Evolutionary conservation across 2,888 invertebrate genomes (phyloP), one percentile per base, ranked within the genome.

Genomic region (Eulithis prunata): DNA sequence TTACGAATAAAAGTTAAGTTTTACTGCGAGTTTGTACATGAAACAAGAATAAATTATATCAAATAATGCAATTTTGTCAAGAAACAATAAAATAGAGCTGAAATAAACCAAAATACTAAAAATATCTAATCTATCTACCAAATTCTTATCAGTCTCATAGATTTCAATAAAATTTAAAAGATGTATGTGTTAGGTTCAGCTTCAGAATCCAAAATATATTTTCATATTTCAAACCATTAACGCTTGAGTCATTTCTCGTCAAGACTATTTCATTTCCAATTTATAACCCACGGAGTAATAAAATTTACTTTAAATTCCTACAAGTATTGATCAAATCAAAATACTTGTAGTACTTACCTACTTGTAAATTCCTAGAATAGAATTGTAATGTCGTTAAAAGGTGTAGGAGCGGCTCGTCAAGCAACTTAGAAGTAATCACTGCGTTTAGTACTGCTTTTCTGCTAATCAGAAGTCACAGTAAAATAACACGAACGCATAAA

Each of bases 381-480:
- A 21, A 21, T 21, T 45, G 47, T 51, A 45, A 21, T 55, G 46
- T 51, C 46, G 51, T 60, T 60, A 47, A 58, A 57, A 55, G 51
- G 41, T 47, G 12, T 60, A 54, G 63, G 67, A 49, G 63, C 56
- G 63, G 67, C 57, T 49, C 21, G 54, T 54, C 8, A 54, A 59
- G 32, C 10, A 55, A 45, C 43, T 36, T 55, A 13, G 36, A 12
- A 55, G 45, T 32, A 46, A 60, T 67, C 32, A 60, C 57, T 21
- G 38, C 8, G 55, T 63, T 53, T 47, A 60, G 49, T 41, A 66
- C 62, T 54, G 60, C 67, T 46, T 60, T 59, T 63, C 43, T 47
- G 45, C 57, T 64, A 67, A 67, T 67, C 64, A 61, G 54, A 61
- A 64, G 57, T 14, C 43, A 32, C 14, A 47, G 49, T 10, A 21